Evolutionary conservation across 2,113 vertebrate genomes (phyloP), one percentile per base, ranked within the genome.

Genomic region (Otis tarda): DNA sequence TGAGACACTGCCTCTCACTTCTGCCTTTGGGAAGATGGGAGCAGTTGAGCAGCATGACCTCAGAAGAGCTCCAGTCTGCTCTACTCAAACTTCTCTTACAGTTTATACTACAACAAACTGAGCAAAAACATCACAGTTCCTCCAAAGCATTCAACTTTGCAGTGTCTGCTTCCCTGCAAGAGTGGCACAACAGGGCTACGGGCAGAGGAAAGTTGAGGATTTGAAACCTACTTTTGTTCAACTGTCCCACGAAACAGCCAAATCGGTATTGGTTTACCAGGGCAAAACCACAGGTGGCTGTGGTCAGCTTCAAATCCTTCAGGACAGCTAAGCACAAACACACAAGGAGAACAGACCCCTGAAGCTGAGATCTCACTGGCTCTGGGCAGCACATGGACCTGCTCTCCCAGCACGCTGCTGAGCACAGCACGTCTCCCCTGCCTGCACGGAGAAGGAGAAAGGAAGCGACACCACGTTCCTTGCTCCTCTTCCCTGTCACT

Each of bases 371-470:
- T 25, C 67, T 6, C 9, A 4, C 43, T 33, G 79, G 18, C 77
- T 77, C 49, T 86, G 53, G 53, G 76, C 71, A 73, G 75, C 35
- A 60, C 6, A 3, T 1, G 9, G 65, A 45, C 21, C 73, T n/a
- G 45, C n/a, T 64, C 77, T 12, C 27, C 59, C 59, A 22, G 15
- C 43, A 28, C 0, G 0, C 30, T 55, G 50, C 25, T 4, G 2
- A 43, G 45, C 56, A 31, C 84, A 78, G 64, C 33, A 12, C 1
- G 2, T 10, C 50, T 15, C 35, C 64, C n/a, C 56, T 61, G 50
- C 55, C n/a, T 0, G 0, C 1, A 0, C 0, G 1, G 17, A 47
- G 41, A 14, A 43, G 61, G 43, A 50, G 67, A 49, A 74, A 45
- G 18, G 59, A 47, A 28, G 18, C 0, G 0, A 35, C 7, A 2